Base-by-base conservation (phyloP, 2,888 invertebrate species). In the Norana najaformis region DNA sequence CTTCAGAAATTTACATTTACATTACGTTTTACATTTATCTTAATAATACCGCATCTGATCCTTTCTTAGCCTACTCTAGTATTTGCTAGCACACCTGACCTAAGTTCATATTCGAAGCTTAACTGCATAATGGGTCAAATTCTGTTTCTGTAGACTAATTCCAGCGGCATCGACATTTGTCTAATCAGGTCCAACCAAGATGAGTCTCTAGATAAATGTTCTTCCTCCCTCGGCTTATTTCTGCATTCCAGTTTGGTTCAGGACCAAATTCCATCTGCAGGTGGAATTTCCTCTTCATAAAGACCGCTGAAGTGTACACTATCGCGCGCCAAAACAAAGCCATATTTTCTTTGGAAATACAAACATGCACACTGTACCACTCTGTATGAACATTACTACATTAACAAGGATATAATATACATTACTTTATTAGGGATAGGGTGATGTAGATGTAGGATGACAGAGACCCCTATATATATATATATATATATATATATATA, bases 131-230 rank as follows among this genome's bases (percentile, higher is more conserved):
- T 4, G 18, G 41, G 47, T 23, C 23, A 23, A 8, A 3, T 5
- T 16, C 23, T 23, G 23, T 23, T 47, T 8, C n/a, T 16, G 6
- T 13, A 30, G n/a, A 69, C 30, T 16, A 69, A 8, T 8, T 8
- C n/a, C 69, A 69, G n/a, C n/a, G 69, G 30, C n/a, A 69, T 69
- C n/a, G n/a, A 69, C 69, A 69, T 69, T 69, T 69, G n/a, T 69
- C 69, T 69, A 69, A 69, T 69, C 69, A n/a, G 69, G 30, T 69
- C 30, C 30, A 69, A 69, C 69, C 30, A 69, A 69, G 69, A n/a
- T n/a, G 16, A 69, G 8, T 47, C 47, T 1, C 30, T 11, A n/a
- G 13, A n/a, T 30, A 69, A n/a, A 1, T n/a, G 30, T n/a, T n/a
- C n/a, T 30, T 69, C 69, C n/a, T 69, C 69, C 30, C 30, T n/a